Base-by-base conservation (phyloP, 2,888 invertebrate species). In the Cyclophora albipunctata region DNA sequence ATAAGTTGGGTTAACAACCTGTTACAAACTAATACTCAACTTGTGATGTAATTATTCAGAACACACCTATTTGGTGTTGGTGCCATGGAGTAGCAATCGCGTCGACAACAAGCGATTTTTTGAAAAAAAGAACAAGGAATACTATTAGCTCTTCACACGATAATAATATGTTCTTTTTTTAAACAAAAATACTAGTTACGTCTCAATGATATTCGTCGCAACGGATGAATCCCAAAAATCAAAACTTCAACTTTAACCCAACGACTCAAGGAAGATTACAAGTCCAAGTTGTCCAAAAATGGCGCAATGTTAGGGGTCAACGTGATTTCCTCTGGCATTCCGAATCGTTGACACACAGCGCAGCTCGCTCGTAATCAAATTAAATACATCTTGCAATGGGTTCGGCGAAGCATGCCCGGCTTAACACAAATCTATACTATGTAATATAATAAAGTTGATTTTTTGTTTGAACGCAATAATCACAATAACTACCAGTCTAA, bases 251-350 rank as follows among this genome's bases (percentile, higher is more conserved):
- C 50, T 50, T 46, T 42, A 45, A 40, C 35, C 47, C 49, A 50
- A 35, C 46, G 20, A 48, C 66, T 69, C 69, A 69, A 75, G 72
- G 75, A 76, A 71, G 74, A 79, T 75, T 69, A 69, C 69, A 69
- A 66, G 73, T 73, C 72, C 75, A 63, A 71, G 72, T 68, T 66
- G 63, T 60, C 82, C 80, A 67, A 80, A 85, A 82, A 83, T 80
- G 84, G 85, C 75, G 69, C 71, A 67, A 67, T 62, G 72, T 75
- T 79, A 81, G 77, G 79, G 83, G 82, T 84, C 85, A 84, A 75
- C 77, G 78, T 78, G 79, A 80, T 83, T 79, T 84, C 84, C 82
- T 80, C 79, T 78, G 74, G 79, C 84, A 85, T 86, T 78, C 84
- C 85, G 62, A 76, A 75, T 66, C 69, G 73, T 75, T 84, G 84